phyloP scores from a whole-genome alignment of 1,140 invertebrate genomes.

The Drosophila pandora region DNA sequence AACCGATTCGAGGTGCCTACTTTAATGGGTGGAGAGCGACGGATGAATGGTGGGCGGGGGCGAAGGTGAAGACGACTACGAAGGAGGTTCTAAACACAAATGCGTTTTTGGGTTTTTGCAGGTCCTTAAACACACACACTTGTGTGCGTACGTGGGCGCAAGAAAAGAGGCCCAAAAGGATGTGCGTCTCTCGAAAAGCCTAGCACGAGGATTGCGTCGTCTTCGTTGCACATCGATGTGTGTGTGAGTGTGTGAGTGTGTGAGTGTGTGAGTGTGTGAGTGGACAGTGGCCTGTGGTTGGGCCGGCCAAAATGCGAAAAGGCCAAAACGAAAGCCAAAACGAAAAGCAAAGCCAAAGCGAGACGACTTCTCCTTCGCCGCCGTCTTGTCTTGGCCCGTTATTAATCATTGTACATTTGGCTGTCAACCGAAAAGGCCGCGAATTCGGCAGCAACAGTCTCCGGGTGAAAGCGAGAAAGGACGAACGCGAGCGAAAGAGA shows the following conservation, averaged over 20 bases:
- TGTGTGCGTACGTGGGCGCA: slow-evolving; percentile 55
- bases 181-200: slow-evolving; percentile 59
- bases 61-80: neutral
- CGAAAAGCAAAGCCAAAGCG: neutral
- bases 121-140: slow-evolving; percentile 30
- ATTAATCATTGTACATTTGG: slow-evolving; percentile 83
- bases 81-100: neutral
- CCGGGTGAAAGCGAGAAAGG: neutral
- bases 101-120: neutral
- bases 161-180: slow-evolving; percentile 74
- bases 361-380: slow-evolving; percentile 44
- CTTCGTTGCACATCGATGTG: slow-evolving; percentile 48
- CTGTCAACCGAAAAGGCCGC: slow-evolving; percentile 82
- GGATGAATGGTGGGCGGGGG: too few relatives aligned
- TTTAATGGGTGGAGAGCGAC: too few relatives aligned
- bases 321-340: slow-evolving; percentile 30
- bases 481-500: slow-evolving; percentile 42
- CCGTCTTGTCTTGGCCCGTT: slow-evolving; percentile 72
- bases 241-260: slow-evolving; percentile 1
- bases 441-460: slow-evolving; percentile 65
- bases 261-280: slow-evolving; percentile 18
- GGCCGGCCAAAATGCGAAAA: slow-evolving; percentile 59
- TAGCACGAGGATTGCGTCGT: slow-evolving; percentile 69
- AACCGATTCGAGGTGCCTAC: neutral
- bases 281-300: slow-evolving; percentile 61